Evolutionary conservation across 2,888 invertebrate genomes (phyloP), one percentile per base, ranked within the genome.

Genomic region (Cactoblastis cactorum): DNA sequence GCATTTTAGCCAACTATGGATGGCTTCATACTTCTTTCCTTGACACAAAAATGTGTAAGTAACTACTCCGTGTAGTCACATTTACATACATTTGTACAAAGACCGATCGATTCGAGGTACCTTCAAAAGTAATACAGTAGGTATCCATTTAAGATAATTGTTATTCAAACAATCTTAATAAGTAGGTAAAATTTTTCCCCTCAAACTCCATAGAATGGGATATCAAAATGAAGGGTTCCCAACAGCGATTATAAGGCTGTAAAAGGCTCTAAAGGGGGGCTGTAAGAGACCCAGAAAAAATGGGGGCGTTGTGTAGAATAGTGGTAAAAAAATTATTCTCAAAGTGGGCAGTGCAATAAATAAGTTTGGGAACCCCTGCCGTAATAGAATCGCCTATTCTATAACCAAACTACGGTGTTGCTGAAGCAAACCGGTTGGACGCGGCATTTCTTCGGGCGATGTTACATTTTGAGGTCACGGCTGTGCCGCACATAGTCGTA

Each of bases 391-490:
- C 22, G 22, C 15, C 37, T 11, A 17, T 37, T 37, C 17, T 15
- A 37, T 17, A 37, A 37, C 14, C 35, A 35, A 37, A 37, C 14
- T 8, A 17, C 11, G 15, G 8, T 28, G 3, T 22, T 3, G 22
- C 2, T 37, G 0, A 14, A 34, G 9, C 14, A 46, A 37, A 37
- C 47, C 24, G 37, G 37, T 48, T 48, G 8, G 47, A 28, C 28
- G 51, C 46, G 60, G 59, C 59, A 61, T 58, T 66, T 69, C 64
- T 59, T 61, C 53, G 38, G 59, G 59, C 59, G 54, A 60, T 61
- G 62, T 65, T 65, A 57, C 48, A 15, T 63, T 68, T 72, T 69
- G 52, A 62, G 69, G 68, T 64, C 69, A 65, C 53, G 58, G 24
- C 9, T 11, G 37, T 22, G 54, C 55, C 60, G 56, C 58, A 54